Evolutionary conservation across 2,888 invertebrate genomes (phyloP).

Genomic region (Galerucella nymphaeae): DNA sequence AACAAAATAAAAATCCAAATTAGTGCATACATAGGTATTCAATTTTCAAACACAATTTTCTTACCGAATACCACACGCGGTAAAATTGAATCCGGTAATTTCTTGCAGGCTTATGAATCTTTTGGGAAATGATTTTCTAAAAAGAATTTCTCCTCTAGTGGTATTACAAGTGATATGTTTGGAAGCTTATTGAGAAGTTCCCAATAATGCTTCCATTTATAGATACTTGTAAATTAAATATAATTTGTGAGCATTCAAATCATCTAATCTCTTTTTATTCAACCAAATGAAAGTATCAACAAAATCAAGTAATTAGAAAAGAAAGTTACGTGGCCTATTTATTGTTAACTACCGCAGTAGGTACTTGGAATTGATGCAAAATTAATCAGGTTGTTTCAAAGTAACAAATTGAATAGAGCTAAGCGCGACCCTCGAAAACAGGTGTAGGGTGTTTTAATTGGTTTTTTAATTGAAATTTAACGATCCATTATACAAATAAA

Average conservation of each 20-base stretch:
- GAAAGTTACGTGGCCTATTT: constrained; percentile 5
- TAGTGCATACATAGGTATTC: too few relatives aligned
- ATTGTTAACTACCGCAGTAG: constrained; percentile 5
- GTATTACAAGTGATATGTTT: too few relatives aligned
- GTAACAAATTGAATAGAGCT: constrained; percentile 17
- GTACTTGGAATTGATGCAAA: constrained; percentile 15
- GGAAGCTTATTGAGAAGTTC: too few relatives aligned
- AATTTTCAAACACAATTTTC: too few relatives aligned
- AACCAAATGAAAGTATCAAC: not conserved
- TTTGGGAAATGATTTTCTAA: too few relatives aligned
- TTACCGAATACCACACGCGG: too few relatives aligned
- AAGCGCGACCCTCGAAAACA: constrained; percentile 20
- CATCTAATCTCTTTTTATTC: not conserved
- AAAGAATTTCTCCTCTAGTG: too few relatives aligned
- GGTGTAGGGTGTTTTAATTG: constrained; percentile 31
- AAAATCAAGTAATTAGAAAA: not conserved
- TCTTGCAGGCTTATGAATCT: too few relatives aligned
- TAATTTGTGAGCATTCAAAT: not conserved
- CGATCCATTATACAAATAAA: constrained; percentile 28
- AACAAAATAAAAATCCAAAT: too few relatives aligned
- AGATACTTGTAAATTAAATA: too few relatives aligned
- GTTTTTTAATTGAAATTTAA: constrained; percentile 32
- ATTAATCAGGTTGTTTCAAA: constrained; percentile 7
- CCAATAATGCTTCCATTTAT: not conserved
- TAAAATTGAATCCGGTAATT: too few relatives aligned